Evolutionary conservation across 1,140 invertebrate species (phyloP), one percentile per base, ranked within the genome.

Genomic region (Halesus radiatus): DNA sequence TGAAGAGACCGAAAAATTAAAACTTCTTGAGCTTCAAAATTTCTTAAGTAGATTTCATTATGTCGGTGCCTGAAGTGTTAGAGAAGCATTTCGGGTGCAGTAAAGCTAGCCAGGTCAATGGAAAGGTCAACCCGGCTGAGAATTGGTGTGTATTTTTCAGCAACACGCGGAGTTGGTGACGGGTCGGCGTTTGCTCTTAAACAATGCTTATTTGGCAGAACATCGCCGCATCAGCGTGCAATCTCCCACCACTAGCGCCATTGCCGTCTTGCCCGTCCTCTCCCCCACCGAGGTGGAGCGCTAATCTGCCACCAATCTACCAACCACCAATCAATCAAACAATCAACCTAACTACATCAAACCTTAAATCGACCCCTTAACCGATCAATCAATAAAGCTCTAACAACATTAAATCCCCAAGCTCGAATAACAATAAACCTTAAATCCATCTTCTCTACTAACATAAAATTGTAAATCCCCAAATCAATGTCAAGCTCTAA

Each of bases 141-240:
- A 76, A 80, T 74, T 81, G 76, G 58, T 81, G 50, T 81, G 79
- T 74, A 83, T 89, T 89, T 90, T 89, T 82, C 89, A 90, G 89
- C 89, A 90, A 90, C 89, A 90, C 86, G 89, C 89, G 86, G 89
- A 90, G 87, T 88, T 90, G 85, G 88, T 90, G 89, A 88, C 88
- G 85, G 89, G 88, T 85, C 89, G 89, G 85, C 87, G 89, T 87
- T 88, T 90, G 87, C 89, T 89, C 88, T 88, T 90, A 87, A 90
- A 90, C 89, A 90, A 90, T 90, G 37, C 37, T 45, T 90, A 89
- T 89, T 89, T 90, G 89, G 89, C 89, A 84, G 89, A 90, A 85
- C 89, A 90, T 85, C 87, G 89, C 85, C 88, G 89, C 85, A 90
- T 90, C 89, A 90, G 89, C 88, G 88, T 90, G 84, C 89, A 90